Conservation (phyloP, 92 coral and sea anemone species). For the Porites cylindrica region DNA sequence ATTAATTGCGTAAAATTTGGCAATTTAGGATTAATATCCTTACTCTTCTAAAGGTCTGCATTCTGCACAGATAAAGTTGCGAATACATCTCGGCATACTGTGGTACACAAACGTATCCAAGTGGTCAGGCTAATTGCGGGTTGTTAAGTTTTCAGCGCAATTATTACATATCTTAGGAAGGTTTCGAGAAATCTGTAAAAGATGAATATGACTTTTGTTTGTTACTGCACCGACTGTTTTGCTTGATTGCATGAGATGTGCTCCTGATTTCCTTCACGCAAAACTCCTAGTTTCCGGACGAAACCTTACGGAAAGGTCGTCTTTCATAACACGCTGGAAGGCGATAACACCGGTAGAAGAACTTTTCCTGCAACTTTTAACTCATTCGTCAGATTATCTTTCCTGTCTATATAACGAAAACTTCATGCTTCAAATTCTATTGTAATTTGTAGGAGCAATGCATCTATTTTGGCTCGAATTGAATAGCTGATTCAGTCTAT, state of each 20-base stretch:
- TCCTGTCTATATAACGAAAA: not conserved
- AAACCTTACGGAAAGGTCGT: not conserved
- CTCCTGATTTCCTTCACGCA: constrained; percentile 30
- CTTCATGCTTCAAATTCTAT: not conserved
- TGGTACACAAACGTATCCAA: not conserved
- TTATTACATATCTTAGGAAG: not conserved
- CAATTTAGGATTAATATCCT: not conserved
- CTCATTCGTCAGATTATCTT: not conserved
- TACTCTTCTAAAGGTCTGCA: constrained; percentile 22
- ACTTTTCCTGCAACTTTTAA: not conserved
- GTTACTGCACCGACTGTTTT: not conserved
- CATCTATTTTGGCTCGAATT: not conserved
- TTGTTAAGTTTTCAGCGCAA: not conserved
- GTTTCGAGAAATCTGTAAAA: not conserved
- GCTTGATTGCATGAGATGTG: not conserved
- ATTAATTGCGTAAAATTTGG: not conserved
- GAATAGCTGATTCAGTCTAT: not conserved
- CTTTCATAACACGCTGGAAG: not conserved
- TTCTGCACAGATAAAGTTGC: constrained; percentile 19
- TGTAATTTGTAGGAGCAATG: not conserved
- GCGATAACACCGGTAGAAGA: not conserved
- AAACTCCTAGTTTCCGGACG: constrained; percentile 19
- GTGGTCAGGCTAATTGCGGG: not conserved
- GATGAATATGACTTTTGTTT: not conserved
- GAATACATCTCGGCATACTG: not conserved